Conservation (phyloP, 2,888 invertebrate species). For the Plusia festucae region DNA sequence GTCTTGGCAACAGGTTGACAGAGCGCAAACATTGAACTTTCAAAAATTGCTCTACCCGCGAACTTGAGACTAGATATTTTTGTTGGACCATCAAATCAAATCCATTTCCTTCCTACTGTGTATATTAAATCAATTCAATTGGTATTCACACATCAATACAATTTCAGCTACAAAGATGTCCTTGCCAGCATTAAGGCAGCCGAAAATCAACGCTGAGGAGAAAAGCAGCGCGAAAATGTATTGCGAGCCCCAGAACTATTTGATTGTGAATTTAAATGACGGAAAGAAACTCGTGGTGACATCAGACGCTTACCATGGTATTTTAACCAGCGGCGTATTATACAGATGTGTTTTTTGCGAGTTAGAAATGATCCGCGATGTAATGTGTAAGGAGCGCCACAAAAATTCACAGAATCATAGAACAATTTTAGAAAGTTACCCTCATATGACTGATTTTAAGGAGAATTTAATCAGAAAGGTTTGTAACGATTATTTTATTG, state of each 20-base stretch:
- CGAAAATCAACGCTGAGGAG: constrained; percentile 51
- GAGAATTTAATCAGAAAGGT: constrained; percentile 77
- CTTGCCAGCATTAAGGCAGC: constrained; percentile 68
- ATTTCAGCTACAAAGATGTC: constrained; percentile 51
- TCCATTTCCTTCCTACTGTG: not conserved
- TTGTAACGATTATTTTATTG: constrained; percentile 14
- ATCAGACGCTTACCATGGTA: constrained; percentile 75
- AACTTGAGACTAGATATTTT: too few species aligned
- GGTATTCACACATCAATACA: not conserved
- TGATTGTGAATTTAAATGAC: constrained; percentile 73
- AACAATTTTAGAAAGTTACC: constrained; percentile 61
- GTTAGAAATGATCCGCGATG: constrained; percentile 61
- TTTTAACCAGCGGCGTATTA: constrained; percentile 65
- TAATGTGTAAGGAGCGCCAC: constrained; percentile 67
- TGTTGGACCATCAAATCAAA: too few species aligned
- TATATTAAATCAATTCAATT: not conserved
- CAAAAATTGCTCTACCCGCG: not conserved
- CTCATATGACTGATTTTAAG: constrained; percentile 69
- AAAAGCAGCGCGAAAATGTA: constrained; percentile 23
- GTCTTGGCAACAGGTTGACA: not conserved
- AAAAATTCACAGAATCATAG: constrained; percentile 65
- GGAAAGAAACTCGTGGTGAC: constrained; percentile 72
- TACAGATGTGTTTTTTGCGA: constrained; percentile 75
- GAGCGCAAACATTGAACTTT: constrained; percentile 1
- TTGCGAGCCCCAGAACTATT: constrained; percentile 55